These are phyloP conservation scores for Drosophila fuyamai DNA, from an alignment of 1,140 invertebrate genomes.

Conservation along the genomic window DNA sequence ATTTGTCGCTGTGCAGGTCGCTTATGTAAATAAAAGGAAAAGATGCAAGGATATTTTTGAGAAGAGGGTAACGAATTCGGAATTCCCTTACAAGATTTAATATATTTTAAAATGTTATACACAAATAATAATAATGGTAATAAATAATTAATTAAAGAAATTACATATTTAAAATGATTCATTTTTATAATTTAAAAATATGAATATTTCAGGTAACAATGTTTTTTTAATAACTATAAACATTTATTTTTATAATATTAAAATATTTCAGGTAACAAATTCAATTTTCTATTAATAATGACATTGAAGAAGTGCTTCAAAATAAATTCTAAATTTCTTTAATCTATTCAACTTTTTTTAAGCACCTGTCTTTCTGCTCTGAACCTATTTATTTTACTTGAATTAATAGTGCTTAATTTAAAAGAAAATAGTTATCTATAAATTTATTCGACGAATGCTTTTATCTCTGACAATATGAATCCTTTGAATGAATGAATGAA, in stretches of 20 bases:
- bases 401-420: background rate
- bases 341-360: background rate
- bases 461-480: background rate
- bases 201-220: too few relatives aligned
- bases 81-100: slow-evolving; percentile 12
- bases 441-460: background rate
- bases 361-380: background rate
- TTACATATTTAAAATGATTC: too few relatives aligned
- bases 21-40: slow-evolving; percentile 68
- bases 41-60: slow-evolving; percentile 12
- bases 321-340: background rate
- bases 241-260: background rate
- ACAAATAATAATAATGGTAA: too few relatives aligned
- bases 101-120: background rate
- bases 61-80: background rate
- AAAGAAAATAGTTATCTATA: background rate
- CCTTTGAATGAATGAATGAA: background rate
- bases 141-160: too few relatives aligned
- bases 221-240: too few relatives aligned
- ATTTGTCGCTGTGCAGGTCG: slow-evolving; percentile 70
- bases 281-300: too few relatives aligned
- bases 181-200: too few relatives aligned
- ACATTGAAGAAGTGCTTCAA: background rate
- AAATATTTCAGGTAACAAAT: background rate
- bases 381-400: background rate